Base-by-base conservation (phyloP, 2,797 vertebrate genomes). In the Pipistrellus pygmaeus region DNA sequence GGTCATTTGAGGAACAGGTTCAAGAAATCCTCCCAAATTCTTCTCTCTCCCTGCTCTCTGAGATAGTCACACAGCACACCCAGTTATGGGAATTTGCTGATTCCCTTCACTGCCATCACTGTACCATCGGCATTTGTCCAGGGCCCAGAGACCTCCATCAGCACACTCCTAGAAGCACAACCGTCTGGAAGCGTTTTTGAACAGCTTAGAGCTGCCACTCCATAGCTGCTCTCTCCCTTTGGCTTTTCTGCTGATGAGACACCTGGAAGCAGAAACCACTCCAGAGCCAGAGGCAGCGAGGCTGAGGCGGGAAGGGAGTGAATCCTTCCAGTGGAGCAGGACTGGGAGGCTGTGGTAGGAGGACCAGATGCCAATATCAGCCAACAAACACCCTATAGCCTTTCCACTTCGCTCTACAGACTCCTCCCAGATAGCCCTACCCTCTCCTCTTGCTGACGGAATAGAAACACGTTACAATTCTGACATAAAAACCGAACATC, bases 281-380 rank as follows among this genome's bases (percentile, higher is more conserved):
- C 13, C 32, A 66, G 5, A 51, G 9, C 13, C 32, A 32, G 66
- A 72, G 18, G 53, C 21, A 8, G 69, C 4, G 20, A 2, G 18
- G 27, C 6, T 0, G 7, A 23, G 30, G 6, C 3, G 25, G 27
- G 3, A 62, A 5, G 1, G 27, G 20, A 44, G 3, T 3, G 27
- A 18, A 1, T 44, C 8, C 21, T 4, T 25, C 23, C 27, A 6
- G 32, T 0, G 5, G 5, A 41, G 46, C 46, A 73, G 46, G 46
- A 11, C 69, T 3, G 2, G 15, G 57, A 15, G 20, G 3, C 46
- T 11, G 3, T 1, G 20, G 15, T 25, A 46, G 30, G 35, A 30
- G 27, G 1, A 8, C 2, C 57, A 3, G 2, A 11, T 6, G 18
- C 55, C 27, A 6, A n/a, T 4, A 35, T 3, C 48, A 30, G 77